Evolutionary conservation across 2,888 invertebrate genomes (phyloP).

Genomic region (Portevinia maculata): DNA sequence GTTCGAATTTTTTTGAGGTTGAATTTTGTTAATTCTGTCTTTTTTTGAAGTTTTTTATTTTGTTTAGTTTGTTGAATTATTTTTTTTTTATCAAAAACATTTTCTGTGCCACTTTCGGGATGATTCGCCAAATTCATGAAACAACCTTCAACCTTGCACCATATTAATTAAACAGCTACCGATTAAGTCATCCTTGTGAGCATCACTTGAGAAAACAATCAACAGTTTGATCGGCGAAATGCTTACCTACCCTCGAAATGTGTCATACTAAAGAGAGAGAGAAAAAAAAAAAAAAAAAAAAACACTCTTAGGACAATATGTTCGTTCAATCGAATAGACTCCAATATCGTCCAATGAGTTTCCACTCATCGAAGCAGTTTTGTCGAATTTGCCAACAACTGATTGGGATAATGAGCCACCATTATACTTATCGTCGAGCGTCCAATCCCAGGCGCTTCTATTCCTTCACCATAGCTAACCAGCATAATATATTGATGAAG

Average conservation of each 20-base stretch:
- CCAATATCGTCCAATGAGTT: conserved; percentile 47
- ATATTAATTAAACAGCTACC: too few relatives aligned
- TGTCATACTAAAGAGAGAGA: too few relatives aligned
- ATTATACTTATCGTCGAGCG: conserved; percentile 43
- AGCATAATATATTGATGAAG: conserved; percentile 39
- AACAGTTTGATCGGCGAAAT: conserved; percentile 34
- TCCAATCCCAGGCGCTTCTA: conserved; percentile 21
- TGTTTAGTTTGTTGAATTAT: too few relatives aligned
- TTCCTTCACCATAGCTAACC: conserved; percentile 19
- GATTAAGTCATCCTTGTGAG: neutral
- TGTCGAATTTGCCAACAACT: conserved; percentile 57
- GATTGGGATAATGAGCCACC: conserved; percentile 66
- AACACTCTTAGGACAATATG: conserved; percentile 43
- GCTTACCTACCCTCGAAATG: conserved; percentile 1
- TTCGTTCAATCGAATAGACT: conserved; percentile 31
- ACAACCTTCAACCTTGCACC: too few relatives aligned
- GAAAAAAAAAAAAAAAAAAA: conserved; percentile 35
- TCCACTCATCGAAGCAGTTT: conserved; percentile 30
- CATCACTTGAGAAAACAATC: conserved; percentile 35
- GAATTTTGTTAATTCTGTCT: too few relatives aligned
- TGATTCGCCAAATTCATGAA: too few relatives aligned
- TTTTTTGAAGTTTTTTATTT: too few relatives aligned
- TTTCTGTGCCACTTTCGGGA: too few relatives aligned
- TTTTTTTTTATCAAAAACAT: too few relatives aligned
- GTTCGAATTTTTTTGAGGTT: too few relatives aligned